Percentiles rank a stretch among this genome's conserved stretches.
These are phyloP conservation scores for Ditylenchus dipsaci DNA, from an alignment of 1,140 invertebrate species.

Conservation along the genomic window DNA sequence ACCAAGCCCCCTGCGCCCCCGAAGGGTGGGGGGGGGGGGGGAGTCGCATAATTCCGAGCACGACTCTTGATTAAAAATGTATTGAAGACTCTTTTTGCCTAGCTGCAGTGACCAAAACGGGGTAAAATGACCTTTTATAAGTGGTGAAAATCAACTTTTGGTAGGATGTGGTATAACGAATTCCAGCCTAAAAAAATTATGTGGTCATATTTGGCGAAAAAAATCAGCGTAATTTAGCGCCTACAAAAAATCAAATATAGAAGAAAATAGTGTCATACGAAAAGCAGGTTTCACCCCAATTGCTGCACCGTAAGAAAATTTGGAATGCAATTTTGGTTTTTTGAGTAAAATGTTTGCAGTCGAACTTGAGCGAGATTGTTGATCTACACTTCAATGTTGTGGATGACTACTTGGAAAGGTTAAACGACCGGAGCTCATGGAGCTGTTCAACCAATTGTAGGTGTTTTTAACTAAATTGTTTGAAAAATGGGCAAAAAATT, in stretches of 20 bases:
- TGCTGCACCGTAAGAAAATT: neutral
- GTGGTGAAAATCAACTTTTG: too few relatives aligned
- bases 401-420: conserved; percentile 22
- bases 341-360: neutral
- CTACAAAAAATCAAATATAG: conserved; percentile 6
- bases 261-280: conserved; percentile 4
- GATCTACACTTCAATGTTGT: conserved; percentile 15
- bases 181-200: too few relatives aligned
- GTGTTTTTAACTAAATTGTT: too few relatives aligned
- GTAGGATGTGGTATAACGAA: too few relatives aligned
- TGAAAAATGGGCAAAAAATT: too few relatives aligned
- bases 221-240: conserved; percentile 2
- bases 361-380: neutral
- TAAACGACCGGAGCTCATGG: conserved; percentile 18
- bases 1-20: too few relatives aligned
- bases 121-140: conserved; percentile 7
- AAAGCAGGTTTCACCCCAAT: conserved; percentile 2
- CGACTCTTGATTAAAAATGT: too few relatives aligned
- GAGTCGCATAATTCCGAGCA: too few relatives aligned
- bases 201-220: too few relatives aligned
- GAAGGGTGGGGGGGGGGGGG: too few relatives aligned
- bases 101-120: too few relatives aligned
- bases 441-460: conserved; percentile 36
- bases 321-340: neutral
- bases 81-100: too few relatives aligned